A percentile compares a stretch with the other conserved stretches of the same genome.
Conservation (phyloP, 2,888 invertebrate genomes). For the Atrina japonica region DNA sequence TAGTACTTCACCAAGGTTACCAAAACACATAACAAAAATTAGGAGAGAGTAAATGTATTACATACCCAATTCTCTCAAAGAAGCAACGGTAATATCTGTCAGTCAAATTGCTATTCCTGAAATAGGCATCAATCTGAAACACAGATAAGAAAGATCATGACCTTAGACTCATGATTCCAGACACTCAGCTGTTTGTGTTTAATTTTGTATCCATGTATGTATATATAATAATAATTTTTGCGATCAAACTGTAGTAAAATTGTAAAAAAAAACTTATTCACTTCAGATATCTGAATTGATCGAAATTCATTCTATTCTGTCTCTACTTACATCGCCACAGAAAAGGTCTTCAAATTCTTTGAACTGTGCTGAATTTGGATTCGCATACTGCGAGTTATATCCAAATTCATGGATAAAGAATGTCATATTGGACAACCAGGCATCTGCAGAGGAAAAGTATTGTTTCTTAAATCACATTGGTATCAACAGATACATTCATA, state of each 20-base stretch:
- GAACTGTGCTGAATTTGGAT: constrained; percentile 56
- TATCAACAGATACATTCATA: no score
- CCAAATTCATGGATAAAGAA: constrained; percentile 44
- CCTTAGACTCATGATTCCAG: no score
- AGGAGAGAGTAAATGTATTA: no score
- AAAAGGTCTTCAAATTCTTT: constrained; percentile 58
- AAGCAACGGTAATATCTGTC: constrained; percentile 61
- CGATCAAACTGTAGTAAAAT: no score
- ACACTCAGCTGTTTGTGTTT: no score
- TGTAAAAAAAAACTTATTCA: no score
- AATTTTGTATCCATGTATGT: no score
- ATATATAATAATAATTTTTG: no score
- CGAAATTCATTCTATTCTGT: no score
- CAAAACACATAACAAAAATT: no score
- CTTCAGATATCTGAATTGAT: no score
- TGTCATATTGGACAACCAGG: constrained; percentile 59
- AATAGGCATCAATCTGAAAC: constrained; percentile 64
- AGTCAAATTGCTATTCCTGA: constrained; percentile 46
- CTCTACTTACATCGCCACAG: constrained; percentile 59
- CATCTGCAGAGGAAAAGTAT: constrained; percentile 45
- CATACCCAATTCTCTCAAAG: constrained; percentile 61
- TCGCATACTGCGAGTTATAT: constrained; percentile 33
- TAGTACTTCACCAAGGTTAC: no score
- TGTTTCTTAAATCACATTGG: neutral
- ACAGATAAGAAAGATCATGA: neutral